Base-by-base conservation (phyloP, 2,797 vertebrate species). In the Bryconaethiops microstoma region DNA sequence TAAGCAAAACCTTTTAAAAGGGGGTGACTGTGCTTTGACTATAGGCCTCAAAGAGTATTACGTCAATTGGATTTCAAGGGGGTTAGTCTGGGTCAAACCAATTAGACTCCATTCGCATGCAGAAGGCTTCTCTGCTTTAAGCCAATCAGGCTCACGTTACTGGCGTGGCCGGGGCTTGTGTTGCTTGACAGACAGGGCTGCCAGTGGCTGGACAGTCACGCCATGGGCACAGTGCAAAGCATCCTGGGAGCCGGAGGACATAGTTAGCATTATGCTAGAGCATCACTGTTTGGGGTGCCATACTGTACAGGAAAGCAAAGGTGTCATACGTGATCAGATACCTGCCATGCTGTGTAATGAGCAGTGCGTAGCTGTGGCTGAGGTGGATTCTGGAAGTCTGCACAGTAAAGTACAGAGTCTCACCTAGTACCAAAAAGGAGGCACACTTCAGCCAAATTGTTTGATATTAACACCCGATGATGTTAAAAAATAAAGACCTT, bases 11-110 rank as follows among this genome's bases (percentile, higher is more conserved):
- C 76, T 75, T 87, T 83, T 82, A 59, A 80, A 77, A 79, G 62
- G 63, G 73, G 77, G 52, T 83, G 77, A 62, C 60, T 60, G 60
- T 81, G 75, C 84, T 84, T 83, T 87, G 80, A 76, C 89, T 89
- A 85, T 78, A 89, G 89, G 84, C 91, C 91, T 93, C 89, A 92
- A 91, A 93, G 86, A 90, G 90, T 93, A 93, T 94, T 93, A 94
- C 92, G 91, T 91, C 91, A 92, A 94, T 94, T 95, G 93, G 93
- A 95, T 96, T 96, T 91, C 89, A 88, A 87, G 57, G 62, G 94
- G 92, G 90, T 95, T 95, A 94, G 89, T 93, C 90, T 91, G 90
- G 92, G 93, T 96, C 94, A 94, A 95, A 94, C 93, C 95, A 94
- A 93, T 95, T 96, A 94, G 91, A 90, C 90, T 93, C 86, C 86